Percentiles rank a stretch among this genome's conserved stretches.
Evolutionary conservation across 1,140 invertebrate species (phyloP).

Genomic region (Leptestheria dahalacensis): DNA sequence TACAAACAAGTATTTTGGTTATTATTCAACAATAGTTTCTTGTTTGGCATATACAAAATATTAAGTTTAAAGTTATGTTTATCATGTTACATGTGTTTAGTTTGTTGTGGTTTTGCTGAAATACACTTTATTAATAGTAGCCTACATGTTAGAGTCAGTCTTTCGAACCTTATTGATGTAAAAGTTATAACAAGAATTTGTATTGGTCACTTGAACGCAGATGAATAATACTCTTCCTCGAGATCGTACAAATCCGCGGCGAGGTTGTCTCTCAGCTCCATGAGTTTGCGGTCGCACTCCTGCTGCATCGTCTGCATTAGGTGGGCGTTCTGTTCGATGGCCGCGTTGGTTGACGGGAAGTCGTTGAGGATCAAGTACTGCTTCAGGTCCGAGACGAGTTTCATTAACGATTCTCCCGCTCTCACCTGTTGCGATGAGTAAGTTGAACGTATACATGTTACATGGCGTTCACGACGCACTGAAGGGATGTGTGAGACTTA

Average conservation of each 20-base stretch:
- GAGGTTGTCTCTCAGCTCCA: constrained; percentile 83
- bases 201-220: constrained; percentile 55
- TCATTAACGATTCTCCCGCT: constrained; percentile 89
- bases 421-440: constrained; percentile 39
- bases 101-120: too few relatives aligned
- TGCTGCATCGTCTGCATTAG: constrained; percentile 73
- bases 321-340: constrained; percentile 79
- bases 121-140: too few relatives aligned
- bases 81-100: too few relatives aligned
- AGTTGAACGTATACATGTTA: not conserved
- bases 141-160: too few relatives aligned
- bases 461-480: too few relatives aligned
- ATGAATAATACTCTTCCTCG: constrained; percentile 95
- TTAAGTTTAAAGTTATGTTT: too few relatives aligned
- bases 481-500: constrained; percentile 27
- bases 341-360: constrained; percentile 91
- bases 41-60: too few relatives aligned
- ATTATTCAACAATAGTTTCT: too few relatives aligned
- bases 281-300: constrained; percentile 84
- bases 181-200: too few relatives aligned
- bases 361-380: constrained; percentile 94
- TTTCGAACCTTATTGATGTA: too few relatives aligned
- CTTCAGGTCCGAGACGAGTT: constrained; percentile 89
- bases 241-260: constrained; percentile 87
- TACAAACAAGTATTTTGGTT: too few relatives aligned